Conservation (phyloP, 2,113 vertebrate genomes). For the Prolemur simus region DNA sequence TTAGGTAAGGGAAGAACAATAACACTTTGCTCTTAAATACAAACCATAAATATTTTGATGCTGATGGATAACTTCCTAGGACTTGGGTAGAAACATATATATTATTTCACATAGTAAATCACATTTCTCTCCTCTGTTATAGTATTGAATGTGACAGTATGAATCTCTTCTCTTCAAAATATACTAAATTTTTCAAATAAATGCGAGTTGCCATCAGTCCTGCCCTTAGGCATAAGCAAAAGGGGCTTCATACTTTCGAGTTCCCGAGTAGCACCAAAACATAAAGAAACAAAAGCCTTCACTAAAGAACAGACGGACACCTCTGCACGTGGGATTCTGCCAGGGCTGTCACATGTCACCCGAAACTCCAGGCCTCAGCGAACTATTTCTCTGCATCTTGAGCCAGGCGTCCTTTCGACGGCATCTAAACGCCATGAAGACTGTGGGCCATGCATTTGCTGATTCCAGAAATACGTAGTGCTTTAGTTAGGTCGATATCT, state of each 20-base stretch:
- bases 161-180: slow-evolving; percentile 69
- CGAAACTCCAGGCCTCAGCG: not conserved
- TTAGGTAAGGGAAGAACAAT: not conserved
- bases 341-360: not conserved
- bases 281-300: not conserved
- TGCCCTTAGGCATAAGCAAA: not conserved
- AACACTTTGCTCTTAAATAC: not conserved
- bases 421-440: not conserved
- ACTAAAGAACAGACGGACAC: not conserved
- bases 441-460: not conserved
- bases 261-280: not conserved
- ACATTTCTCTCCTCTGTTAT: slow-evolving; percentile 57
- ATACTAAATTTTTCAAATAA: slow-evolving; percentile 62
- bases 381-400: not conserved
- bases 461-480: not conserved
- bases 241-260: not conserved
- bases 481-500: not conserved
- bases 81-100: not conserved
- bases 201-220: not conserved
- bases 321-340: not conserved
- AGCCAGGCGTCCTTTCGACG: not conserved
- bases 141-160: slow-evolving; percentile 47
- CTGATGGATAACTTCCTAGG: not conserved
- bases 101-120: slow-evolving; percentile 52
- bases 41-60: not conserved